These are phyloP conservation scores for Xiphophorus hellerii DNA, from an alignment of 2,113 vertebrate genomes.

Conservation along the genomic window DNA sequence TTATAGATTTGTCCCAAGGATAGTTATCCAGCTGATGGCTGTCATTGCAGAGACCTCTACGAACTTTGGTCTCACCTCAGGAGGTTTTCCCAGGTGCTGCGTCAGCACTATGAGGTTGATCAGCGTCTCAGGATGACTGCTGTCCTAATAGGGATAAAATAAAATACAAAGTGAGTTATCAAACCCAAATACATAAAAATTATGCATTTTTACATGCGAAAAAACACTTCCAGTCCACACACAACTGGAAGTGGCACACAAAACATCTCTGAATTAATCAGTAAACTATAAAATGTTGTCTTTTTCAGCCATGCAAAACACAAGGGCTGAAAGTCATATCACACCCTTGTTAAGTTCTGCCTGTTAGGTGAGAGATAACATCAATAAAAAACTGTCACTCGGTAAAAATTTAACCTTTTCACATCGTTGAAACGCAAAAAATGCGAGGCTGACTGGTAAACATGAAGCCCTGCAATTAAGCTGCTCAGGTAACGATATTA, in stretches of 20 bases:
- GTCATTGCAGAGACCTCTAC: constrained; percentile 5
- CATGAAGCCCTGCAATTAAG: background rate
- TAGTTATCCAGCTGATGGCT: background rate
- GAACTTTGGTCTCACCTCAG: constrained; percentile 84
- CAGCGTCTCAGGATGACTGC: constrained; percentile 93
- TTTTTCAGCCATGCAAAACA: background rate
- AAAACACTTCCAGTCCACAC: too few species aligned
- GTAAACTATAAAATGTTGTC: background rate
- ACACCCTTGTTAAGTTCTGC: background rate
- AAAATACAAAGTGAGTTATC: background rate
- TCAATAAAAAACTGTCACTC: constrained; percentile 19
- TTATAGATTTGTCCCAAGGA: background rate
- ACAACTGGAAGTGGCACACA: too few species aligned
- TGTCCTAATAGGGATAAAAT: constrained; percentile 82
- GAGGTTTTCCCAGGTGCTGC: constrained; percentile 92
- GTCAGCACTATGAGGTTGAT: constrained; percentile 93
- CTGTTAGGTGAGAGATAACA: background rate
- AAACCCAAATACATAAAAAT: background rate
- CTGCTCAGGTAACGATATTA: background rate
- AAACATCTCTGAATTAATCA: too few species aligned
- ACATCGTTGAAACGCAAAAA: background rate
- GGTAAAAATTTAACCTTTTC: constrained; percentile 15
- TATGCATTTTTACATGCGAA: too few species aligned
- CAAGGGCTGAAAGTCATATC: background rate
- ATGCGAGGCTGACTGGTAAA: background rate